phyloP scores from a whole-genome alignment of 2,888 invertebrate species.

The Drosophila antonietae region DNA sequence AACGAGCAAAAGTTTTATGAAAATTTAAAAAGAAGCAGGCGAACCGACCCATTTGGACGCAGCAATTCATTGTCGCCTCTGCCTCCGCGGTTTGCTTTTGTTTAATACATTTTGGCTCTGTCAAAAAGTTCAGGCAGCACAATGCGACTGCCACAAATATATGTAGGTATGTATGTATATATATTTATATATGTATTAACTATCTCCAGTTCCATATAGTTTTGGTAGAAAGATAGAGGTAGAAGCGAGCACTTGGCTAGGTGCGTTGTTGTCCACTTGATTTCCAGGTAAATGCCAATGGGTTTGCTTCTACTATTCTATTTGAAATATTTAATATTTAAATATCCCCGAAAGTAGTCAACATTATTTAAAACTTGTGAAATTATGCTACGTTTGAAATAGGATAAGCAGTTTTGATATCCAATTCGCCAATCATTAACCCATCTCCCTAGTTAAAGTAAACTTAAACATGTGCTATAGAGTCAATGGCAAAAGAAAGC shows the following conservation, averaged over 20 bases:
- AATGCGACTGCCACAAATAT: constrained; percentile 45
- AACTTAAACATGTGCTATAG: no score
- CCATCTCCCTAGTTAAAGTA: no score
- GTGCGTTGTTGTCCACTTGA: not conserved
- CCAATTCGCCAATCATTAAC: no score
- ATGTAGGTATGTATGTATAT: constrained; percentile 55
- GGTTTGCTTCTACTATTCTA: no score
- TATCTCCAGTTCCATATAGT: not conserved
- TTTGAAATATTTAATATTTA: no score
- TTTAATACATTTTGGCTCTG: constrained; percentile 62
- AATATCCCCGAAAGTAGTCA: no score
- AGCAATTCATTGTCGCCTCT: constrained; percentile 59
- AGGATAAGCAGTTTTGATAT: no score
- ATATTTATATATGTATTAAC: not conserved
- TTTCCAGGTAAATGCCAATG: not conserved
- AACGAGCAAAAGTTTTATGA: constrained; percentile 76
- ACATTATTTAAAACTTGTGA: no score
- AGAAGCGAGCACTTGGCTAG: not conserved
- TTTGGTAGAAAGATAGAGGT: not conserved
- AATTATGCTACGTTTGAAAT: no score
- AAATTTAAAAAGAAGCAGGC: constrained; percentile 57
- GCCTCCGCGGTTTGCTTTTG: constrained; percentile 42
- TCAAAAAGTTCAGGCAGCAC: constrained; percentile 50
- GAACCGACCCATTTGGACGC: constrained; percentile 25
- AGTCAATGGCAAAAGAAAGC: no score